Percentiles rank a stretch among this genome's conserved stretches.
Evolutionary conservation across 1,140 invertebrate species (phyloP).

Genomic region (Trinorchestia longiramus): DNA sequence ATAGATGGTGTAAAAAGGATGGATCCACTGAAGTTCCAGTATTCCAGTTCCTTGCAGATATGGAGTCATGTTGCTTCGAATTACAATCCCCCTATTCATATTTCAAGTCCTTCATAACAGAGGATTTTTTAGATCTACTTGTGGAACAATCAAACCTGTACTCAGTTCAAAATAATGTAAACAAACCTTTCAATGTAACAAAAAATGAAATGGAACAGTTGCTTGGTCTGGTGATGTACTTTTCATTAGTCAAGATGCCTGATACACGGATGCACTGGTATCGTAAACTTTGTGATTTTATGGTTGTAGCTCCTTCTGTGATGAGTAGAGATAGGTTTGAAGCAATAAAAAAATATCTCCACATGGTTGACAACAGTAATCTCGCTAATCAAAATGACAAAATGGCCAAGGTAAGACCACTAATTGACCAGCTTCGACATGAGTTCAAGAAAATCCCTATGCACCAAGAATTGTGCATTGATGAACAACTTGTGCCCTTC

Average conservation of each 20-base stretch:
- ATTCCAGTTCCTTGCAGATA: neutral
- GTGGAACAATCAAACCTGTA: neutral
- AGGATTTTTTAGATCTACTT: neutral
- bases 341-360: neutral
- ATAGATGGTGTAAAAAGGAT: neutral
- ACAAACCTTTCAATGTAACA: neutral
- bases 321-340: neutral
- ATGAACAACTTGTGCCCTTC: slow-evolving; percentile 18
- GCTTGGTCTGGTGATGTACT: neutral
- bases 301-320: neutral
- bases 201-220: slow-evolving; percentile 25
- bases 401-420: neutral
- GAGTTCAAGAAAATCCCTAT: slow-evolving; percentile 14
- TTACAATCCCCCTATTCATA: neutral
- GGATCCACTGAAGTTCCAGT: neutral
- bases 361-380: slow-evolving; percentile 2
- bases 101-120: neutral
- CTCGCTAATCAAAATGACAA: neutral
- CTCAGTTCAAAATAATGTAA: neutral
- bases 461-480: slow-evolving; percentile 57
- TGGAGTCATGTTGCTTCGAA: neutral
- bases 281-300: neutral
- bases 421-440: neutral
- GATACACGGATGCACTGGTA: neutral
- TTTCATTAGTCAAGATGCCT: neutral